Evolutionary conservation across 2,797 vertebrate species (phyloP).

Genomic region (Aeoliscus strigatus): DNA sequence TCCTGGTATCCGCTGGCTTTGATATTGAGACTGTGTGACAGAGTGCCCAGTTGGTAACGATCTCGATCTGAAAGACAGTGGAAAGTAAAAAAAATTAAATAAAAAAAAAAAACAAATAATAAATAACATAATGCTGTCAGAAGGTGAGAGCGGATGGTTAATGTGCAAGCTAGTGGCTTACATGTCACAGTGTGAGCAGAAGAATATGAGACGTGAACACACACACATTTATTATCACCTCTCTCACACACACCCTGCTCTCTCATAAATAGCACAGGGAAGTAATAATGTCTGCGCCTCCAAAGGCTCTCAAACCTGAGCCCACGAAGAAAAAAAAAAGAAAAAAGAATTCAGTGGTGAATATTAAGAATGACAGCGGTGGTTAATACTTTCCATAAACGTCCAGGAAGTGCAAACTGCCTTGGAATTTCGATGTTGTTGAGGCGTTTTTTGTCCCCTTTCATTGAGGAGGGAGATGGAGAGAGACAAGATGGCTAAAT

Average conservation of each 20-base stretch:
- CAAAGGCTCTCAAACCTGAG: conserved; percentile 83
- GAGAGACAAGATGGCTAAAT: conserved; percentile 33
- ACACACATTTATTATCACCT: conserved; percentile 25
- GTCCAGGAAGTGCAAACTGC: conserved; percentile 80
- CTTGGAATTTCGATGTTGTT: conserved; percentile 85
- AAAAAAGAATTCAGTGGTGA: conserved; percentile 78
- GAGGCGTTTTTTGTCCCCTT: conserved; percentile 27
- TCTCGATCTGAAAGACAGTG: conserved; percentile 87
- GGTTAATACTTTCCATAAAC: conserved; percentile 92
- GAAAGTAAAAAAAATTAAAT: no score
- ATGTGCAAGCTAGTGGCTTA: no score
- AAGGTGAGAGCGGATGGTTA: conserved; percentile 3
- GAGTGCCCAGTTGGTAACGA: conserved; percentile 92
- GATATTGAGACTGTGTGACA: conserved; percentile 90
- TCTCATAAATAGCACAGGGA: conserved; percentile 81
- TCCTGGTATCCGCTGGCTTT: conserved; percentile 89
- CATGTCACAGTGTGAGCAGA: no score
- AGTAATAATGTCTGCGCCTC: conserved; percentile 82
- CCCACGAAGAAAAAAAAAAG: conserved; percentile 64
- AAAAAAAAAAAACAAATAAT: background rate
- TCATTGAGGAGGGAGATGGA: conserved; percentile 16
- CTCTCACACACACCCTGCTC: conserved; percentile 48
- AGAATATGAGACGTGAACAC: no score
- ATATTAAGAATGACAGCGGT: conserved; percentile 96
- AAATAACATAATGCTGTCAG: background rate